Evolutionary conservation across 2,113 vertebrate species (phyloP).

Genomic region (Noctilio leporinus): DNA sequence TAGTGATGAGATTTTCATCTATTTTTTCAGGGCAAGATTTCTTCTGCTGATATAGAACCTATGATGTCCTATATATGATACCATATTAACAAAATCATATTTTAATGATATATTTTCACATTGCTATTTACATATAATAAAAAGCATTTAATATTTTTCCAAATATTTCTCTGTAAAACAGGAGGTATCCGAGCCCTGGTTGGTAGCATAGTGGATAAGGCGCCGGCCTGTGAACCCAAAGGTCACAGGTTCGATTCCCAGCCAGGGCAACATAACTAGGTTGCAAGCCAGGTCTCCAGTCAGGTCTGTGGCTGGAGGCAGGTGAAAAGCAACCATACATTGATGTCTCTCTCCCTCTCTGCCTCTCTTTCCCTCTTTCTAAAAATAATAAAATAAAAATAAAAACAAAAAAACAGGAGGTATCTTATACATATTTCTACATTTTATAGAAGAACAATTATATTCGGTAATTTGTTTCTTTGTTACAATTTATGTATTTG

Average conservation of each 20-base stretch:
- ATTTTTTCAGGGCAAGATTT: background rate
- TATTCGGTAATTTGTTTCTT: background rate
- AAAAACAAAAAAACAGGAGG: background rate
- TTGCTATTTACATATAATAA: background rate
- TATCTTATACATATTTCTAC: background rate
- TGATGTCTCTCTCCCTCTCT: too few species aligned
- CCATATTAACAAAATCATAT: background rate
- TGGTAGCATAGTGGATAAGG: too few species aligned
- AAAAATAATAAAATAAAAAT: too few species aligned
- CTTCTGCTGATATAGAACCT: background rate
- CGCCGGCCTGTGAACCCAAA: too few species aligned
- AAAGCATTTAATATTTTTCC: background rate
- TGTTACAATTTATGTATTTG: conserved; percentile 2
- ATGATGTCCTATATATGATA: background rate
- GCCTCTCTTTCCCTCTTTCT: too few species aligned
- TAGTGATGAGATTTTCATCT: background rate
- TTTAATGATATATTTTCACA: background rate
- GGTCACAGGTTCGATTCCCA: too few species aligned
- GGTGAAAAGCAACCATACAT: too few species aligned
- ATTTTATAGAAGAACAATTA: background rate
- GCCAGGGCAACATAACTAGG: too few species aligned
- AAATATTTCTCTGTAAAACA: background rate
- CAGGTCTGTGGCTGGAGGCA: too few species aligned
- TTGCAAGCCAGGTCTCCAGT: too few species aligned
- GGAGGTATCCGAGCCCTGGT: too few species aligned